Conservation (phyloP, 2,797 vertebrate species). For the Brachyalestes nurse region DNA sequence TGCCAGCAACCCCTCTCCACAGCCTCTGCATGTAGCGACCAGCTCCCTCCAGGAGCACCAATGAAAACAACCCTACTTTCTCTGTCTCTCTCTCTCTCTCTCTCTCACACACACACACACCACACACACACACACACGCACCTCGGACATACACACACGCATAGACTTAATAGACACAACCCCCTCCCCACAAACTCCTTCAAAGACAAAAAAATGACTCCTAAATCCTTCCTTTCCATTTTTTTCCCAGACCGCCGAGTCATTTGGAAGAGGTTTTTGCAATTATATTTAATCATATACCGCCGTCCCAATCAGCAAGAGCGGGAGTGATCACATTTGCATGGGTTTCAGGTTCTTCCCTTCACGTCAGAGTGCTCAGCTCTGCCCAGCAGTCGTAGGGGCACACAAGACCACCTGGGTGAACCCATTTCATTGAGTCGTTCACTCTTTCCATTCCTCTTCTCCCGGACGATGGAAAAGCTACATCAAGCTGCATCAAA, state of each 20-base stretch:
- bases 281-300: slow-evolving; percentile 83
- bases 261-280: slow-evolving; percentile 78
- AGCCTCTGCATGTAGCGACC: slow-evolving; percentile 71
- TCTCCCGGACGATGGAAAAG: slow-evolving; percentile 35
- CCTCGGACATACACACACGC: slow-evolving; percentile 35
- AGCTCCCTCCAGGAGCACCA: slow-evolving; percentile 62
- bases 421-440: slow-evolving; percentile 31
- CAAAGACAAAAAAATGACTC: slow-evolving; percentile 64
- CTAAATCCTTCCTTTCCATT: slow-evolving; percentile 76
- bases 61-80: slow-evolving; percentile 47
- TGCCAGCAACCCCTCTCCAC: slow-evolving; percentile 65
- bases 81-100: background rate
- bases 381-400: slow-evolving; percentile 63
- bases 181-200: slow-evolving; percentile 37
- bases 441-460: slow-evolving; percentile 48
- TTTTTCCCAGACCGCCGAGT: slow-evolving; percentile 64
- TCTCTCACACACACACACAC: slow-evolving; percentile 29
- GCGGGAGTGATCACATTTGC: slow-evolving; percentile 80
- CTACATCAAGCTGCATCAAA: background rate
- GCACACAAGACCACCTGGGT: slow-evolving; percentile 75
- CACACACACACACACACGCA: slow-evolving; percentile 10
- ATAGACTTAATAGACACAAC: slow-evolving; percentile 33
- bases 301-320: slow-evolving; percentile 77
- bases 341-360: slow-evolving; percentile 79
- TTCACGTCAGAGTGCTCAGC: slow-evolving; percentile 58